Conservation (phyloP, 2,113 vertebrate species). For the Manacus vitellinus region DNA sequence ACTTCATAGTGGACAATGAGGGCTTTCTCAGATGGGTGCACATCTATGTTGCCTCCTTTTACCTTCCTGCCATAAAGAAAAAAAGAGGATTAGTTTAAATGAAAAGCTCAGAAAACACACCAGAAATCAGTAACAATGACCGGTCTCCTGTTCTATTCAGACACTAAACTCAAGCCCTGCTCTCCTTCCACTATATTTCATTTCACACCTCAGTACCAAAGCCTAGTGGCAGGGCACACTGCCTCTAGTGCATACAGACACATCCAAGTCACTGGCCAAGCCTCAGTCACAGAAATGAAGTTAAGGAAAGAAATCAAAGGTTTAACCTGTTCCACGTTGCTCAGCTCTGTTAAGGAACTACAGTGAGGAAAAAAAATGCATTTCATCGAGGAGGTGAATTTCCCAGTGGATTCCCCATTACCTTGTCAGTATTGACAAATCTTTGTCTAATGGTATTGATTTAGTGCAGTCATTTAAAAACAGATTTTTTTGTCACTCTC, state of each 20-base stretch:
- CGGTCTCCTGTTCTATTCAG: not conserved
- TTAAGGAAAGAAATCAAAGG: not conserved
- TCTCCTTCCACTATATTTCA: not conserved
- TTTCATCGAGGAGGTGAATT: not conserved
- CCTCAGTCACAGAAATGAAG: not conserved
- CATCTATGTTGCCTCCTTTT: conserved; percentile 90
- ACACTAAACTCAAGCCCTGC: not conserved
- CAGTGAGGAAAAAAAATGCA: not conserved
- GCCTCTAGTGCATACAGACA: not conserved
- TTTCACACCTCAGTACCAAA: not conserved
- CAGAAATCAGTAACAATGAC: not conserved
- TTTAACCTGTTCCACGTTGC: not conserved
- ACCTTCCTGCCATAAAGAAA: conserved; percentile 79
- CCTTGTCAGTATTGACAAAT: not conserved
- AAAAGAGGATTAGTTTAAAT: not conserved
- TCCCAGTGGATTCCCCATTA: not conserved
- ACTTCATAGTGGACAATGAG: conserved; percentile 95
- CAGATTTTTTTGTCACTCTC: not conserved
- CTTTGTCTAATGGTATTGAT: not conserved
- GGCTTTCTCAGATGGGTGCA: conserved; percentile 92
- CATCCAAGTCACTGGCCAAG: not conserved
- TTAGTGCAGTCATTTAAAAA: not conserved
- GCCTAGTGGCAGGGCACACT: not conserved
- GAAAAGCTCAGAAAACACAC: not conserved
- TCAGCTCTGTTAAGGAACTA: not conserved